Evolutionary conservation across 2,888 invertebrate species (phyloP).

Genomic region (Camptogramma bilineatum): DNA sequence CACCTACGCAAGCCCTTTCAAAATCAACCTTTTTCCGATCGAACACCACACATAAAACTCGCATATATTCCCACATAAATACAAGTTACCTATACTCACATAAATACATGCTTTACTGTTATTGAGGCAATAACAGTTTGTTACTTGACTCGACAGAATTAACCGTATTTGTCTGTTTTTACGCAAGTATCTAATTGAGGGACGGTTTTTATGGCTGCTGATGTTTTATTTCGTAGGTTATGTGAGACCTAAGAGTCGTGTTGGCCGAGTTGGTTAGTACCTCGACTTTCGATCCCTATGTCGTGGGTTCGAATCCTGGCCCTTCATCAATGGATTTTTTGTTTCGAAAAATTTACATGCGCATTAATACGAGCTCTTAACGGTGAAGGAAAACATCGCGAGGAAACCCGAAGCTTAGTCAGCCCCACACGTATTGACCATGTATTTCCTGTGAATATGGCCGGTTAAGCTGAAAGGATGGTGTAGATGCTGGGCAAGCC

Average conservation of each 20-base stretch:
- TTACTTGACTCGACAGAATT: constrained; percentile 49
- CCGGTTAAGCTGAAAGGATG: no score
- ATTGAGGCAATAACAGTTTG: constrained; percentile 48
- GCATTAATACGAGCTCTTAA: no score
- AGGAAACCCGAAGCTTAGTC: no score
- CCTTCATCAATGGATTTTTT: no score
- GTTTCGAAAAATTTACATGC: no score
- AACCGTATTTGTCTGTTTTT: constrained; percentile 46
- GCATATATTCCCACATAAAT: constrained; percentile 12
- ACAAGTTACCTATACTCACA: constrained; percentile 15
- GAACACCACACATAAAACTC: constrained; percentile 23
- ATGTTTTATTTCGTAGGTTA: constrained; percentile 18
- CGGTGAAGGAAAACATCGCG: no score
- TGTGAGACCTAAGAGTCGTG: neutral
- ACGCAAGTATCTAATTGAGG: constrained; percentile 43
- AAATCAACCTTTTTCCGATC: constrained; percentile 11
- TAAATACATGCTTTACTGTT: constrained; percentile 48
- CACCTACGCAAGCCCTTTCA: neutral
- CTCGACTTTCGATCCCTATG: no score
- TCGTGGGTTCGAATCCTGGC: no score
- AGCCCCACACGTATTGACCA: no score
- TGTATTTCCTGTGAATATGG: no score
- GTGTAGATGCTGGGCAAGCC: no score
- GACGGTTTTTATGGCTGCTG: constrained; percentile 34
- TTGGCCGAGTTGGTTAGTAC: no score